Percentiles rank a stretch among this genome's conserved stretches.
Conservation (phyloP, 2,888 invertebrate species). For the Anthophora plumipes region DNA sequence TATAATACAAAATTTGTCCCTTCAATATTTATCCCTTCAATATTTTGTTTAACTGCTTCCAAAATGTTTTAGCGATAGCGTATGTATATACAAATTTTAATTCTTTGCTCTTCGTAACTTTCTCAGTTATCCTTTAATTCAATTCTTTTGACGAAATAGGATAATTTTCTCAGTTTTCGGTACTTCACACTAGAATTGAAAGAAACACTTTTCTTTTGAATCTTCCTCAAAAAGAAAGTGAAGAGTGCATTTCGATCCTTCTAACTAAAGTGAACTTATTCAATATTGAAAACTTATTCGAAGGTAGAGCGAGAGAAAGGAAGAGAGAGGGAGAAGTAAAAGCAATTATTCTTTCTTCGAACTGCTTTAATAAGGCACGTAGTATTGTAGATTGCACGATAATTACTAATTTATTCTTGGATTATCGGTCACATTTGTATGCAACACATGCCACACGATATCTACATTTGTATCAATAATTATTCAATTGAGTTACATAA, state of each 20-base stretch:
- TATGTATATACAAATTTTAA: too few relatives aligned
- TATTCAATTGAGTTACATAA: constrained; percentile 19
- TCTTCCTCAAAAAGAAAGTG: not conserved
- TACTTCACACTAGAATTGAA: too few relatives aligned
- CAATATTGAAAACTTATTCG: not conserved
- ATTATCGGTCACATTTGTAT: constrained; percentile 16
- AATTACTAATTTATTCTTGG: constrained; percentile 16
- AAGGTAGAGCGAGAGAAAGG: too few relatives aligned
- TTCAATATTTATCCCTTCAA: too few relatives aligned
- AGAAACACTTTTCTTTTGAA: too few relatives aligned
- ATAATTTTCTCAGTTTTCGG: too few relatives aligned
- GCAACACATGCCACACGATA: not conserved
- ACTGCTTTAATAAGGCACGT: not conserved
- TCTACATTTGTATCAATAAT: constrained; percentile 10
- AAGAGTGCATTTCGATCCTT: not conserved
- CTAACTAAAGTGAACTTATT: not conserved
- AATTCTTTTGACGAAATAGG: too few relatives aligned
- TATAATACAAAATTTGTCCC: too few relatives aligned
- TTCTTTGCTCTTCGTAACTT: too few relatives aligned
- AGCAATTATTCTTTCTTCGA: not conserved
- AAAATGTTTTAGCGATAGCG: too few relatives aligned
- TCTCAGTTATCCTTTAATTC: too few relatives aligned
- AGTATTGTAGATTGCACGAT: not conserved
- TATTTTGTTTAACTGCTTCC: too few relatives aligned
- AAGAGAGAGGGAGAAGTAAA: not conserved